These are phyloP conservation scores for Drosophila ohnishii DNA, from an alignment of 1,140 invertebrate species.

Conservation along the genomic window DNA sequence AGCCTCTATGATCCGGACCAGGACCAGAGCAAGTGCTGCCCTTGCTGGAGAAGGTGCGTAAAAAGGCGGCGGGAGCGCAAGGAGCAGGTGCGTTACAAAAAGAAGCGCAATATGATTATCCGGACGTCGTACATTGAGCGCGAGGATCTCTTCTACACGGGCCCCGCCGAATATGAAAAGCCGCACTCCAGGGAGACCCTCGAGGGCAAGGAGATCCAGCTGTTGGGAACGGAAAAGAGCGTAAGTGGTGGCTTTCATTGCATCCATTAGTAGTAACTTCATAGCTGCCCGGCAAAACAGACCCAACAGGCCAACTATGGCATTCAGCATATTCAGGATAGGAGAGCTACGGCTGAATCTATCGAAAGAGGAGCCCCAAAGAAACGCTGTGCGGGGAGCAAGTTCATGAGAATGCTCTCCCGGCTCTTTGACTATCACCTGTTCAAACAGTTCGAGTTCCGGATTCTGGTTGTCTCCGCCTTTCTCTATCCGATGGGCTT, in stretches of 20 bases:
- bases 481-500: conserved; percentile 75
- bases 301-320: conserved; percentile 50
- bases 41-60: conserved; percentile 6
- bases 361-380: not conserved
- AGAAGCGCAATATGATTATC: conserved; percentile 50
- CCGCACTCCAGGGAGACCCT: conserved; percentile 44
- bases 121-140: conserved; percentile 59
- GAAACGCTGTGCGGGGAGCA: conserved; percentile 22
- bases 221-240: conserved; percentile 42
- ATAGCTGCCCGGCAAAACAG: conserved; percentile 1
- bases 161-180: conserved; percentile 48
- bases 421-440: conserved; percentile 66
- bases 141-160: conserved; percentile 75
- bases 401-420: conserved; percentile 29
- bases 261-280: too few species aligned
- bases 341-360: too few species aligned
- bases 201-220: conserved; percentile 57
- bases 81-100: not conserved
- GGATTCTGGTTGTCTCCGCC: conserved; percentile 56
- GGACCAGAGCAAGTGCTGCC: not conserved
- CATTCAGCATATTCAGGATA: conserved; percentile 38
- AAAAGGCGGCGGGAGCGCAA: too few species aligned
- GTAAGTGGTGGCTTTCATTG: conserved; percentile 13
- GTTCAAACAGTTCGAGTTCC: conserved; percentile 60
- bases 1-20: conserved; percentile 17